phyloP scores from a whole-genome alignment of 2,797 vertebrate species.

The Orientallactaga sibirica region DNA sequence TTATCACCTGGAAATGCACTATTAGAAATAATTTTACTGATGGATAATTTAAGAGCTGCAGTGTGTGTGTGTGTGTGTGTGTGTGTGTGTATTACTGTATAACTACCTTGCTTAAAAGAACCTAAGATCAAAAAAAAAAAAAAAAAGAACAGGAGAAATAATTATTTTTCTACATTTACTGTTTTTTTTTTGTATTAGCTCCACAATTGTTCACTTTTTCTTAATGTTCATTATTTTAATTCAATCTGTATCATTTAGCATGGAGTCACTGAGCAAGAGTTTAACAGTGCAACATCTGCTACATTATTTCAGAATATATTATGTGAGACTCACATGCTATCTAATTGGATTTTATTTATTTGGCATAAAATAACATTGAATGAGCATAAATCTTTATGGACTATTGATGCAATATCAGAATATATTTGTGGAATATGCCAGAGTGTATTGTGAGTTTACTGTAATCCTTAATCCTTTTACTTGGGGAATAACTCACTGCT shows the following conservation, averaged over 20 bases:
- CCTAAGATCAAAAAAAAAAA: constrained; percentile 19
- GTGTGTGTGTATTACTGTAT: background rate
- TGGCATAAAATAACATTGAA: constrained; percentile 26
- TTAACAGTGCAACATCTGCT: background rate
- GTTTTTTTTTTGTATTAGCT: background rate
- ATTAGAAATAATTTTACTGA: background rate
- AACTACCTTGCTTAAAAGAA: constrained; percentile 30
- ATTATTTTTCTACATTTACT: constrained; percentile 5
- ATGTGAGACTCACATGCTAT: background rate
- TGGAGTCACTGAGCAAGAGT: background rate
- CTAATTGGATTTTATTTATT: constrained; percentile 39
- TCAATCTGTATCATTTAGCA: background rate
- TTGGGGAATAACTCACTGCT: background rate
- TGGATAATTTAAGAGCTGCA: constrained; percentile 37
- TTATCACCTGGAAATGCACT: background rate
- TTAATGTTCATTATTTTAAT: background rate
- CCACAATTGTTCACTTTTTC: background rate
- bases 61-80: too few relatives aligned
- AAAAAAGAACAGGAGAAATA: background rate
- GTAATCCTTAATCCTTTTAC: background rate
- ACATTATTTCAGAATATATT: background rate
- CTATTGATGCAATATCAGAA: background rate
- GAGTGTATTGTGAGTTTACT: background rate
- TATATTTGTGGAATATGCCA: background rate
- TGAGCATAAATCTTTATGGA: background rate